These are phyloP conservation scores for Equus quagga DNA, from an alignment of 2,113 vertebrate species.

Conservation along the genomic window DNA sequence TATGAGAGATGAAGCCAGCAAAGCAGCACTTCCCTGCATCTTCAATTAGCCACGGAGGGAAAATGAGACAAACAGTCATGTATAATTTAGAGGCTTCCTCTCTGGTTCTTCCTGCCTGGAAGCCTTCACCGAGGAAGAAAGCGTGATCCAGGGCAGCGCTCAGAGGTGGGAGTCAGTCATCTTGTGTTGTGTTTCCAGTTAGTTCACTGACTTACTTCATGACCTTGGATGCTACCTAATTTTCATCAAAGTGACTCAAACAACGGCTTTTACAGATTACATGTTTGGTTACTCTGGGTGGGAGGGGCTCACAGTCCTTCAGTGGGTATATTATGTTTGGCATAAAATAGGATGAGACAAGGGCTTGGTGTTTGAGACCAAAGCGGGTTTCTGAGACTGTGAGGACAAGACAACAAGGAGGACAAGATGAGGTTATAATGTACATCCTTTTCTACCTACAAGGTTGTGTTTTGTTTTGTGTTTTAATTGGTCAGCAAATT, in stretches of 20 bases:
- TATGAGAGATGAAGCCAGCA: neutral
- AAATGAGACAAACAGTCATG: conserved; percentile 31
- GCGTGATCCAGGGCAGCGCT: accelerated
- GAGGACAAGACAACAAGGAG: neutral
- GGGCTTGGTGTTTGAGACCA: neutral
- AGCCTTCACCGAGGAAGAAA: neutral
- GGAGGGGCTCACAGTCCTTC: neutral
- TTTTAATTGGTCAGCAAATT: neutral
- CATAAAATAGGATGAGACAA: neutral
- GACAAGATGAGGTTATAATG: neutral
- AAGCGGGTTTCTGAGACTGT: neutral
- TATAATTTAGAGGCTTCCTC: conserved; percentile 28
- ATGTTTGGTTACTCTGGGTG: neutral
- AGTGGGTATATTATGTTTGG: neutral
- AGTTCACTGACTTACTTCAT: neutral
- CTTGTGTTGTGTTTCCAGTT: neutral
- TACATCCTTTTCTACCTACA: neutral
- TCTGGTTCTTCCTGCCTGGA: conserved; percentile 2
- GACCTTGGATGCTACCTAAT: neutral
- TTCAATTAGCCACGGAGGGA: conserved; percentile 1
- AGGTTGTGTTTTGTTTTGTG: neutral
- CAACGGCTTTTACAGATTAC: neutral
- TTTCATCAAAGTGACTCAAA: neutral
- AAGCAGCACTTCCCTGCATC: neutral
- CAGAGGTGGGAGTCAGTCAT: neutral